These are phyloP conservation scores for Mimachlamys varia DNA, from an alignment of 2,888 invertebrate genomes.

Conservation along the genomic window DNA sequence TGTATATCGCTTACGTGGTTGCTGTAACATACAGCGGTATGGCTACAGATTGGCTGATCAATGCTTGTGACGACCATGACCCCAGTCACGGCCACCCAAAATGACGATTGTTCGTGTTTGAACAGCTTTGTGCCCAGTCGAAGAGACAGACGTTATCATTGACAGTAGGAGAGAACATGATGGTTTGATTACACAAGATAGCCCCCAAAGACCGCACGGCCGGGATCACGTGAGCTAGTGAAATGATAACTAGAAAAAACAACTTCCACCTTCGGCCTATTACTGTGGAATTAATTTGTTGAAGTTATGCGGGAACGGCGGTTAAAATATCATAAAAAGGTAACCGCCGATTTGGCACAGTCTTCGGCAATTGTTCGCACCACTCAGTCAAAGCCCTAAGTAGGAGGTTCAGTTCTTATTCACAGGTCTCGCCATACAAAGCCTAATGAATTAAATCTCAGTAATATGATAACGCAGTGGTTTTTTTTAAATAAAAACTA, in stretches of 20 bases:
- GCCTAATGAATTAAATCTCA: neutral
- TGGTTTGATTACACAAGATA: neutral
- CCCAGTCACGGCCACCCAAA: neutral
- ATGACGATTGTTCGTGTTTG: neutral
- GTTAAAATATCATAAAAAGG: neutral
- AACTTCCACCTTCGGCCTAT: neutral
- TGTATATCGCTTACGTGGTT: no score
- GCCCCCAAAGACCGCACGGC: neutral
- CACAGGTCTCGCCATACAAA: neutral
- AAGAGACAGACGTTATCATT: neutral
- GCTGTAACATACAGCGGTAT: neutral
- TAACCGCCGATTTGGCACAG: neutral
- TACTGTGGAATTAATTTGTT: neutral
- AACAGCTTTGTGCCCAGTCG: constrained; percentile 18
- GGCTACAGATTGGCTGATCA: neutral
- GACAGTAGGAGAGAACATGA: neutral
- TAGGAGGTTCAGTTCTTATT: neutral
- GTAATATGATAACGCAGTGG: neutral
- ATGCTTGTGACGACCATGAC: neutral
- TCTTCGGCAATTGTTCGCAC: neutral
- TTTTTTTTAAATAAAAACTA: no score
- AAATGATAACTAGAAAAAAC: constrained; percentile 23
- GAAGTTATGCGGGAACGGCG: neutral
- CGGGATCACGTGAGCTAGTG: neutral
- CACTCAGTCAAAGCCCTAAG: neutral